These are phyloP conservation scores for Sympetrum striolatum DNA, from an alignment of 2,888 invertebrate genomes.

Conservation along the genomic window DNA sequence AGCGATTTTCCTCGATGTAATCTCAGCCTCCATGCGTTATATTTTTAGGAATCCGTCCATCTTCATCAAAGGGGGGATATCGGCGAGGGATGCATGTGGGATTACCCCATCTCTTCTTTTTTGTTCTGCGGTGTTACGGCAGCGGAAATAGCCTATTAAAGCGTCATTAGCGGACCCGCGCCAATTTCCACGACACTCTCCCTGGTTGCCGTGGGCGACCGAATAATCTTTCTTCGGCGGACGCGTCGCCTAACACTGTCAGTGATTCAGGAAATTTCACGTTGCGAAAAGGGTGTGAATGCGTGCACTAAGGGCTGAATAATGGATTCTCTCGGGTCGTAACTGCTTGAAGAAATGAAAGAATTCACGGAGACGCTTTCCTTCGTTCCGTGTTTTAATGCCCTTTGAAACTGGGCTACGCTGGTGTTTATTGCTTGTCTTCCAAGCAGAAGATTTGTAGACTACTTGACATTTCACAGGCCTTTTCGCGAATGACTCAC, in stretches of 20 bases:
- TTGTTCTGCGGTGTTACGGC: neutral
- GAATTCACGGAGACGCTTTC: neutral
- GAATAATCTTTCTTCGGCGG: neutral
- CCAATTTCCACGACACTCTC: neutral
- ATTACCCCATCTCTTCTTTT: neutral
- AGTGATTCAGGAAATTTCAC: neutral
- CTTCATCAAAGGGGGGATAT: neutral
- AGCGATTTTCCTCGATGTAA: too few species aligned
- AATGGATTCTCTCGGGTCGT: neutral
- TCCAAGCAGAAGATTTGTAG: too few species aligned
- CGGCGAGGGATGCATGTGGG: neutral
- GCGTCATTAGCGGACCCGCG: neutral
- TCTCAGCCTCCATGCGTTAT: too few species aligned
- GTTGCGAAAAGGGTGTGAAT: neutral
- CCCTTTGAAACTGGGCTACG: neutral
- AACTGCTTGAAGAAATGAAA: neutral
- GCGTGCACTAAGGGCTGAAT: neutral
- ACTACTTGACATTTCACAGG: too few species aligned
- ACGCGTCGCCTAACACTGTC: neutral
- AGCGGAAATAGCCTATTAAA: neutral
- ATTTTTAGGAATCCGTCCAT: too few species aligned
- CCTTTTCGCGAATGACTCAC: too few species aligned
- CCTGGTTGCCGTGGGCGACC: neutral
- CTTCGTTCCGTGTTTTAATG: neutral
- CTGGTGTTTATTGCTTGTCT: too few species aligned